These are phyloP conservation scores for Formicarius rufipectus DNA, from an alignment of 2,113 vertebrate genomes.

Conservation along the genomic window DNA sequence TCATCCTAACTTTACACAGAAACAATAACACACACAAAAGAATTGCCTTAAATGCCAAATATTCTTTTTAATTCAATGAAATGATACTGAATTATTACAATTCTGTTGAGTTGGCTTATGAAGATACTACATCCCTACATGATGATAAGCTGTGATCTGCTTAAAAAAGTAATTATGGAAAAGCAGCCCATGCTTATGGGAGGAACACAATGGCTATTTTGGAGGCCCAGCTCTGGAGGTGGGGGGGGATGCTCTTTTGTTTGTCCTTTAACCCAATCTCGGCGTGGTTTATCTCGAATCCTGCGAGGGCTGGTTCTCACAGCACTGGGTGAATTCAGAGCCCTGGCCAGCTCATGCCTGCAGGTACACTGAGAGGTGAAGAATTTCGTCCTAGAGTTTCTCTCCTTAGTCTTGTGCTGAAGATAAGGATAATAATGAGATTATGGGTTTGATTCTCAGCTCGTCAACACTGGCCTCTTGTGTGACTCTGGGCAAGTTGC, in stretches of 20 bases:
- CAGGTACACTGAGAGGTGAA: constrained; percentile 43
- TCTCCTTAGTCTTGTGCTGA: neutral
- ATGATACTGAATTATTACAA: neutral
- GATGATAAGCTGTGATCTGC: constrained; percentile 6
- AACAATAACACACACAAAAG: neutral
- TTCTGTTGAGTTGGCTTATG: neutral
- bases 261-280: constrained; percentile 62
- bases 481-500: neutral
- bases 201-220: constrained; percentile 16
- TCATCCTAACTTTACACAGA: neutral
- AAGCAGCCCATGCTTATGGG: neutral
- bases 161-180: constrained; percentile 16
- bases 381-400: constrained; percentile 62
- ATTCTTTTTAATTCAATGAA: neutral
- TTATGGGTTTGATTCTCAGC: constrained; percentile 51
- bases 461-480: constrained; percentile 33
- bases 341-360: neutral
- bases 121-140: constrained; percentile 7
- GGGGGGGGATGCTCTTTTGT: neutral
- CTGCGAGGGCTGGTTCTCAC: neutral
- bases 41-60: neutral
- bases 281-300: constrained; percentile 41
- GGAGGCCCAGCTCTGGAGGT: neutral
- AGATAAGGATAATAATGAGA: constrained; percentile 64
- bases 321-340: constrained; percentile 25